phyloP scores from a whole-genome alignment of 2,113 vertebrate genomes.

The Dicrurus megarhynchus region DNA sequence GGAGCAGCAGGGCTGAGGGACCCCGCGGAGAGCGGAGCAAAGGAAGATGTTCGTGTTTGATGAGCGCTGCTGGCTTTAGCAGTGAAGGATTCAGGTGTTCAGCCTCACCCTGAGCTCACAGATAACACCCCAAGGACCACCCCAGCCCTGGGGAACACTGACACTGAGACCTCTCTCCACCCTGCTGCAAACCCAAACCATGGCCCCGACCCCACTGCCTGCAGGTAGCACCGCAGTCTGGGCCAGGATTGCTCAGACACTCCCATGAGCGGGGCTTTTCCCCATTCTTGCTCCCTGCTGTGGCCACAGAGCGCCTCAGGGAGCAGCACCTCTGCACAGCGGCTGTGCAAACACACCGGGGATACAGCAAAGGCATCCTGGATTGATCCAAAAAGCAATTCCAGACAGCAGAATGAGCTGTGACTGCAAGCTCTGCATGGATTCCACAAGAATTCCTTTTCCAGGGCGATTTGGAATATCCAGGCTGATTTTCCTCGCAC shows the following conservation, averaged over 20 bases:
- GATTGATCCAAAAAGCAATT: no score
- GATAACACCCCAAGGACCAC: no score
- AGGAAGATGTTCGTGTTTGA: background rate
- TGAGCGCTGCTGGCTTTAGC: background rate
- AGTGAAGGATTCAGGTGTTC: background rate
- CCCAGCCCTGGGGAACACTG: background rate
- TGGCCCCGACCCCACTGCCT: no score
- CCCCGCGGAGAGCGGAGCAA: no score
- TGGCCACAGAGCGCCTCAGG: background rate
- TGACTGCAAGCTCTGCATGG: background rate
- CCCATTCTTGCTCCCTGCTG: background rate
- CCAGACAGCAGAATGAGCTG: background rate
- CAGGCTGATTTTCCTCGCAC: background rate
- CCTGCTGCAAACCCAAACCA: no score
- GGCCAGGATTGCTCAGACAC: background rate
- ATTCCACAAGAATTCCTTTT: background rate
- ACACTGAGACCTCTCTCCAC: background rate
- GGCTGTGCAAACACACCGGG: background rate
- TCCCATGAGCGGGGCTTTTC: background rate
- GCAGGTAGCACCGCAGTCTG: no score
- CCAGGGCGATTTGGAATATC: background rate
- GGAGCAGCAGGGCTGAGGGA: background rate
- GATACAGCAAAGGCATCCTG: background rate
- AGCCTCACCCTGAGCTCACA: background rate
- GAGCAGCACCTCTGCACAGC: background rate